These are phyloP conservation scores for Paragorgia papillata DNA, from an alignment of 92 coral and sea anemone species.

Conservation along the genomic window DNA sequence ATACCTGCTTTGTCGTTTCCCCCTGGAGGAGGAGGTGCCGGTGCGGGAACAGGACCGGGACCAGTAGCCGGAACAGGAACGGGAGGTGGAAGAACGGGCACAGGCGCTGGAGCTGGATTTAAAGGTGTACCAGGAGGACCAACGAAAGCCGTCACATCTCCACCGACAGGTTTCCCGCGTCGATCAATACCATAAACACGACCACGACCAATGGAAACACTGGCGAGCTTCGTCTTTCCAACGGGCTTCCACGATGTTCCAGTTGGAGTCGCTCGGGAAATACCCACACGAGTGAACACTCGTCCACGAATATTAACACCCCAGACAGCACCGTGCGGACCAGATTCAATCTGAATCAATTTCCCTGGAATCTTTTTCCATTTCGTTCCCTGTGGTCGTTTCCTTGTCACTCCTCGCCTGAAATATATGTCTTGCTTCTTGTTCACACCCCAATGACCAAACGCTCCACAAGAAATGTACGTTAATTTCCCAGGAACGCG, in stretches of 20 bases:
- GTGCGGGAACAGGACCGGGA: background rate
- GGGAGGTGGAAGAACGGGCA: background rate
- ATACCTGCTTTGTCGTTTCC: conserved; percentile 20
- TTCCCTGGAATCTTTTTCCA: conserved; percentile 15
- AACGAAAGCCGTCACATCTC: background rate
- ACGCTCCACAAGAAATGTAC: conserved; percentile 37
- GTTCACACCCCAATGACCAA: conserved; percentile 34
- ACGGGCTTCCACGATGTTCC: conserved; percentile 13
- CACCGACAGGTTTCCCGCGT: background rate
- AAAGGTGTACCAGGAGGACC: background rate
- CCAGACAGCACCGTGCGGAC: conserved; percentile 32
- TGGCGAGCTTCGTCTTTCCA: background rate
- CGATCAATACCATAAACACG: conserved; percentile 13
- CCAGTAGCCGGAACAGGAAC: conserved; percentile 14
- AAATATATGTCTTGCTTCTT: background rate
- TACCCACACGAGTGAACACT: conserved; percentile 9
- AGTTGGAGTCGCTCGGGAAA: background rate
- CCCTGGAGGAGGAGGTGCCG: background rate
- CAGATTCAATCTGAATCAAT: conserved; percentile 27
- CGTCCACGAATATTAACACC: conserved; percentile 7
- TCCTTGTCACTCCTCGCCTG: conserved; percentile 8
- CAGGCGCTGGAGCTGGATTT: background rate
- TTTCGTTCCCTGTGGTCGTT: conserved; percentile 16
- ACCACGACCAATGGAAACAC: conserved; percentile 26
- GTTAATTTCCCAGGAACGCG: background rate